Percentiles rank a stretch among this genome's conserved stretches.
Evolutionary conservation across 1,140 invertebrate genomes (phyloP).

Genomic region (Apis florea): DNA sequence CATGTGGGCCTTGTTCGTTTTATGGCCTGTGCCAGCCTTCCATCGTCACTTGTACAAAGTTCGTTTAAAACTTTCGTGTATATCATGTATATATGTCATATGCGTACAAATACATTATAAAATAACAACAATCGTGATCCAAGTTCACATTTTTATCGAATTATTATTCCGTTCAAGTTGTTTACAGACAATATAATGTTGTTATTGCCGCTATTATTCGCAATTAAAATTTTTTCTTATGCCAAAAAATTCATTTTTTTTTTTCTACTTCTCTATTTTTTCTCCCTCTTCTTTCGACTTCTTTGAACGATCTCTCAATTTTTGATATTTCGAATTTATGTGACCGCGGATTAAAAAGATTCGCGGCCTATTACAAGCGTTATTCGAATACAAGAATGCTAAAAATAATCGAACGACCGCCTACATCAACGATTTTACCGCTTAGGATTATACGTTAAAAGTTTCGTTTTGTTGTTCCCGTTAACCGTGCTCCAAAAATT

Average conservation of each 20-base stretch:
- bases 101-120: background rate
- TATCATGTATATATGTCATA: too few relatives aligned
- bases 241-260: background rate
- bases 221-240: background rate
- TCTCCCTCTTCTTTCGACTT: background rate
- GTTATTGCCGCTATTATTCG: background rate
- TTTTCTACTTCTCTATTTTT: too few relatives aligned
- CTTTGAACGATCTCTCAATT: background rate
- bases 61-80: background rate
- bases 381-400: slow-evolving; percentile 26
- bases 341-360: slow-evolving; percentile 9
- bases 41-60: slow-evolving; percentile 12
- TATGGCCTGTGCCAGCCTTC: slow-evolving; percentile 38
- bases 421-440: slow-evolving; percentile 6
- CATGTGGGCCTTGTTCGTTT: background rate
- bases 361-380: background rate
- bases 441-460: slow-evolving; percentile 5
- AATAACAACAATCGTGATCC: slow-evolving; percentile 31
- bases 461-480: background rate
- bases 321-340: background rate
- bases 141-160: slow-evolving; percentile 21
- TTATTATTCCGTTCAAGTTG: slow-evolving; percentile 5
- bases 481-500: background rate
- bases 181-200: background rate
- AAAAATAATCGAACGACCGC: slow-evolving; percentile 23